Percentiles rank a stretch among this genome's conserved stretches.
Conservation (phyloP, 2,888 invertebrate species). For the Hyles lineata region DNA sequence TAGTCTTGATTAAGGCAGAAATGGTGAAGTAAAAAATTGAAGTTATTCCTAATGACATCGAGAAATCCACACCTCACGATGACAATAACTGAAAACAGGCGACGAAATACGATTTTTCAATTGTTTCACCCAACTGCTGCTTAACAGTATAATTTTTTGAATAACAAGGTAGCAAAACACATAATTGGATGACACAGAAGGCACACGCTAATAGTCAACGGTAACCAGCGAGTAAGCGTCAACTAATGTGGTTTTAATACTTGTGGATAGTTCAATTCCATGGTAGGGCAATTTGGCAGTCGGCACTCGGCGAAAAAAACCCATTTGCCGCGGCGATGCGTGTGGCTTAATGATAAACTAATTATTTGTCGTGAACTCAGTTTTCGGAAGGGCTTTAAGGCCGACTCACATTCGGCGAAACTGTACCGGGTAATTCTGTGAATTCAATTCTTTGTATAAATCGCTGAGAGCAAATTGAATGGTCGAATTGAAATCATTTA, state of each 20-base stretch:
- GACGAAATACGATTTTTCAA: not conserved
- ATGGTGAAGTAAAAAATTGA: too few relatives aligned
- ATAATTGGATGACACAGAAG: conserved; percentile 49
- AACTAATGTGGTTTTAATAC: conserved; percentile 80
- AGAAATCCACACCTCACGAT: too few relatives aligned
- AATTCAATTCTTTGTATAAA: not conserved
- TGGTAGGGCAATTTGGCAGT: conserved; percentile 68
- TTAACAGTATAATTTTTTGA: not conserved
- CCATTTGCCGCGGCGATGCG: conserved; percentile 66
- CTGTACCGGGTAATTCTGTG: not conserved
- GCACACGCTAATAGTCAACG: conserved; percentile 58
- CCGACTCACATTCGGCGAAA: conserved; percentile 20
- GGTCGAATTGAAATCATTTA: not conserved
- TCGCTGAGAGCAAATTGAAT: not conserved
- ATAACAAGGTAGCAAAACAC: conserved; percentile 32
- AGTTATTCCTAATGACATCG: too few relatives aligned
- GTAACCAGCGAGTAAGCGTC: conserved; percentile 49
- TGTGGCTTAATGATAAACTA: conserved; percentile 74
- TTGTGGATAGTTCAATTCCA: conserved; percentile 50
- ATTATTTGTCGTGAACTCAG: conserved; percentile 64
- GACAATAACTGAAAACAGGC: not conserved
- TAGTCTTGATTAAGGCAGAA: too few relatives aligned
- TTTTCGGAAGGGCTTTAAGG: conserved; percentile 31
- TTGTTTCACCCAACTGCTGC: not conserved
- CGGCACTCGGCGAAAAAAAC: conserved; percentile 66